Conservation (phyloP, 2,888 invertebrate genomes). For the Napeogenes inachia region DNA sequence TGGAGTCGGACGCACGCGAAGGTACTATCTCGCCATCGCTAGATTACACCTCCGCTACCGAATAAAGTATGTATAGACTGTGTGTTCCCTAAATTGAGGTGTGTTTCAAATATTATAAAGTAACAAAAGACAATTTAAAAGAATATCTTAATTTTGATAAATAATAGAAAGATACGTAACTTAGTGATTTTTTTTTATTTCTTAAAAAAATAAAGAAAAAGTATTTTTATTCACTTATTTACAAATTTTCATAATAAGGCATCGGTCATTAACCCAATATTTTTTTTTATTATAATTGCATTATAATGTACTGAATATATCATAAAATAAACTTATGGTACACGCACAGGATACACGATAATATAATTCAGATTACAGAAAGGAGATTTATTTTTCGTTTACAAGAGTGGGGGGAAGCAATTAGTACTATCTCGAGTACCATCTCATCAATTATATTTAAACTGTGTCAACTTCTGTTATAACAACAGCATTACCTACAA, state of each 20-base stretch:
- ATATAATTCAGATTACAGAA: conserved; percentile 49
- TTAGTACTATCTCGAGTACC: background rate
- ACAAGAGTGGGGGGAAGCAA: conserved; percentile 22
- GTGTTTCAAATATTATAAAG: background rate
- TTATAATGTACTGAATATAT: conserved; percentile 26
- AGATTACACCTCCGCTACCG: conserved; percentile 44
- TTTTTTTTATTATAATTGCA: conserved; percentile 27
- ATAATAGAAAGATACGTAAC: no score
- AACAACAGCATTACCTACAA: no score
- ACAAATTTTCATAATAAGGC: no score
- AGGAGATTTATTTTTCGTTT: conserved; percentile 43
- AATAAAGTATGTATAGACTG: conserved; percentile 38
- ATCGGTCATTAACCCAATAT: background rate
- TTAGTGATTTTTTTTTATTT: no score
- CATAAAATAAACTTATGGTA: conserved; percentile 41
- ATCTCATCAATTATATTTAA: background rate
- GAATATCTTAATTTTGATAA: no score
- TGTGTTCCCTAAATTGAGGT: conserved; percentile 5
- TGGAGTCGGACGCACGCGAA: conserved; percentile 50
- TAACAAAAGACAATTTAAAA: background rate
- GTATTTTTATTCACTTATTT: no score
- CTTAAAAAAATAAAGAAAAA: no score
- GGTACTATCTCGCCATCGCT: conserved; percentile 58
- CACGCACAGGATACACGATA: conserved; percentile 48
- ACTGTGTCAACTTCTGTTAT: no score